phyloP scores from a whole-genome alignment of 2,797 vertebrate species.

The Micrastur ruficollis region DNA sequence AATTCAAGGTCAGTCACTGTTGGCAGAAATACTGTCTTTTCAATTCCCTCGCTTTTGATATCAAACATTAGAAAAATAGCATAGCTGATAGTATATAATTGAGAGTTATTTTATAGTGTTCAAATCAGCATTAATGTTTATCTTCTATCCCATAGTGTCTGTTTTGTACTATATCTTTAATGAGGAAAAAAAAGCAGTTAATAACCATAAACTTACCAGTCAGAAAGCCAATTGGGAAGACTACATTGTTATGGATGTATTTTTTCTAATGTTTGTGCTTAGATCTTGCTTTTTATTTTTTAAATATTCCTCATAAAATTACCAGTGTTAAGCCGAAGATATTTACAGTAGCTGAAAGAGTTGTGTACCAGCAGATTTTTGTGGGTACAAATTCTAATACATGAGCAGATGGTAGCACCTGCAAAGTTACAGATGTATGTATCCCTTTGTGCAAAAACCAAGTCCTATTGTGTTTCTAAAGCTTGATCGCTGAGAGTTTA shows the following conservation, averaged over 20 bases:
- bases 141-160: not conserved
- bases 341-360: not conserved
- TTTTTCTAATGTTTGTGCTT: not conserved
- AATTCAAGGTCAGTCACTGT: not conserved
- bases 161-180: not conserved
- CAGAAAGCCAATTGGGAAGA: not conserved
- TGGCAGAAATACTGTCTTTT: not conserved
- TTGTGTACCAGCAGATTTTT: not conserved
- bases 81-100: not conserved
- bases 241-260: fast-evolving
- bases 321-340: not conserved
- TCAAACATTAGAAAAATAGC: not conserved
- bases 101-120: not conserved
- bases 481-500: not conserved
- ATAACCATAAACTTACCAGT: not conserved
- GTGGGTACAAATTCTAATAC: not conserved
- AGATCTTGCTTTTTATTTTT: not conserved
- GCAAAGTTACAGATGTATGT: not conserved
- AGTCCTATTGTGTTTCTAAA: not conserved
- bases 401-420: conserved; percentile 5
- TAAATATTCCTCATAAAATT: not conserved
- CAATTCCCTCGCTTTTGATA: not conserved
- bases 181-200: not conserved
- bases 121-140: not conserved
- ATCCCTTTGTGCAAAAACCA: not conserved